Evolutionary conservation across 2,113 vertebrate genomes (phyloP), one percentile per base, ranked within the genome.

Genomic region (Hippocampus zosterae): DNA sequence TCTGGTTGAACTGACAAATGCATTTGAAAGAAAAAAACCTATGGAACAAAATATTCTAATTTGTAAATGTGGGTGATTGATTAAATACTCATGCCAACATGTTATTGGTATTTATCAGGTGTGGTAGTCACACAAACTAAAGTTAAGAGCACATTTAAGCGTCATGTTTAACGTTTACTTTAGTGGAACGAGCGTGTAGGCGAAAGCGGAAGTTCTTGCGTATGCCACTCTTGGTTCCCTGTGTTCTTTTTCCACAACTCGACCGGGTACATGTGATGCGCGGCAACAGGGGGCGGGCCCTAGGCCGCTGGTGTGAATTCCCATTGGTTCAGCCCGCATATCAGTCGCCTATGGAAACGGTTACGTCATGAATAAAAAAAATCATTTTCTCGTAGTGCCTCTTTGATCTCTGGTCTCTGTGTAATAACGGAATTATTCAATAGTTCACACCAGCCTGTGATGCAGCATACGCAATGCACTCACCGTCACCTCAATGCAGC

Each of bases 291-390:
- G 88, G 88, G 89, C 82, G 84, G 88, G 85, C 68, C 84, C 82
- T n/a, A 70, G 73, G 71, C 79, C 62, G 68, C 72, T 85, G 66
- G 83, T 84, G 85, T 87, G 82, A 82, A 86, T 87, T 87, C 82
- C 87, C 74, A 93, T 93, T 93, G 91, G 92, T 52, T 88, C 21
- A 87, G 74, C 83, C 71, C 15, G 78, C 81, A 88, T 85, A 88
- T 89, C 88, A 88, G 86, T 92, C 88, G 90, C 91, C 85, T 83
- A 85, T 91, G 88, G 88, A 91, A 92, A 91, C 91, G 84, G 84
- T 88, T 85, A 91, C 90, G 92, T 93, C 89, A 90, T 79, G 74
- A 37, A 37, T 37, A 37, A 37, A 37, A 33, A 33, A 37, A 23
- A 10, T 46, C 12, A 11, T 33, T 50, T 55, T 40, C 50, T 75